phyloP scores from a whole-genome alignment of 2,888 invertebrate species.

The Psococerastis gibbosa region DNA sequence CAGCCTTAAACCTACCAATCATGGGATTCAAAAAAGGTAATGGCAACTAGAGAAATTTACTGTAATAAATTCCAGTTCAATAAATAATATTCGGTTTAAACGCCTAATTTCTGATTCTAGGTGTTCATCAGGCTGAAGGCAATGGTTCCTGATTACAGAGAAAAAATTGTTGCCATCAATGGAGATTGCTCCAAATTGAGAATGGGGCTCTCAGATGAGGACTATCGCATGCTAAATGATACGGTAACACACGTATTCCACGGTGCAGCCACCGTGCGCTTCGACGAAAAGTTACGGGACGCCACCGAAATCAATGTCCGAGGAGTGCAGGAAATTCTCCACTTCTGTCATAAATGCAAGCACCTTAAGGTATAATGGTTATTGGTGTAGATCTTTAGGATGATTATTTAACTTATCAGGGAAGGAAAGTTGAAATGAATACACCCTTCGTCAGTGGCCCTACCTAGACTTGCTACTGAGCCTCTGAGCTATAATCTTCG shows the following conservation, averaged over 20 bases:
- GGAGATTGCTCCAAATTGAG: constrained; percentile 26
- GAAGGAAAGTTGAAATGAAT: too few species aligned
- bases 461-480: too few species aligned
- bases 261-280: constrained; percentile 21
- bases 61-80: too few species aligned
- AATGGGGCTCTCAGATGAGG: constrained; percentile 25
- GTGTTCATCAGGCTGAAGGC: constrained; percentile 19
- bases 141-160: constrained; percentile 21
- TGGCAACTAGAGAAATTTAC: too few species aligned
- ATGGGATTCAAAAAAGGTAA: too few species aligned
- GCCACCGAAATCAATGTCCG: constrained; percentile 20
- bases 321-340: constrained; percentile 19
- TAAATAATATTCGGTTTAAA: too few species aligned
- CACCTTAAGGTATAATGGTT: neutral
- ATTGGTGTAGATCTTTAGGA: too few species aligned
- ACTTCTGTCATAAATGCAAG: neutral
- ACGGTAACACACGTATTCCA: constrained; percentile 21
- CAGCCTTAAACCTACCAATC: too few species aligned
- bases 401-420: too few species aligned
- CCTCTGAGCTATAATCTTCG: too few species aligned
- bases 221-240: constrained; percentile 19
- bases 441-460: too few species aligned
- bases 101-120: too few species aligned
- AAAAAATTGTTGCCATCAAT: constrained; percentile 25
- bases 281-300: constrained; percentile 19